Evolutionary conservation across 2,113 vertebrate genomes (phyloP), one percentile per base, ranked within the genome.

Genomic region (Neomonachus schauinslandi): DNA sequence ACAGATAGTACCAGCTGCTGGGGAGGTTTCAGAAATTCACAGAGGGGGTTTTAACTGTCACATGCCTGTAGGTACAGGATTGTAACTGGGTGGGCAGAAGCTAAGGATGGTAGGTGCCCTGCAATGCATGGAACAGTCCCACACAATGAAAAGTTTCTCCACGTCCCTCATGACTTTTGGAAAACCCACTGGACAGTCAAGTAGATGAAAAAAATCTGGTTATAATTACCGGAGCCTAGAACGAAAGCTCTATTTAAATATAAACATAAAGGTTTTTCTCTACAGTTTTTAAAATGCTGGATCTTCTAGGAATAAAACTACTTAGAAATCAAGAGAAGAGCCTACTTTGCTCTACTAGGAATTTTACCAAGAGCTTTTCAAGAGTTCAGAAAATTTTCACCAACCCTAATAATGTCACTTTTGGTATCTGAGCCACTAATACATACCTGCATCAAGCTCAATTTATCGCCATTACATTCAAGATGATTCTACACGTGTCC

Each of bases 261-360:
- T 3, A 90, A 74, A 80, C 28, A 57, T 76, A 49, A 92, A 57
- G n/a, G 1, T 33, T 65, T 83, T 85, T 94, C 79, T n/a, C 59
- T 76, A 24, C 11, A 31, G 59, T 63, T 93, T 93, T 94, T 91
- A 95, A 94, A 36, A 69, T 59, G 53, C 4, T 77, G 33, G 24
- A 31, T 94, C 95, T 80, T 88, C 90, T 95, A 95, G 65, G n/a
- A 96, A 81, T 67, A 91, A 96, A 91, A 82, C 59, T 61, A 74
- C 57, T 49, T 84, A 79, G 89, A 96, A 91, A 91, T 13, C 57
- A 86, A 93, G 36, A 21, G 22, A 93, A 71, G 14, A 26, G 15
- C 19, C 28, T 46, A 77, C 21, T 93, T 67, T 76, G 51, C 83
- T 51, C 53, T 55, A 8, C 61, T 92, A 93, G 82, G n/a, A 93